Percentiles rank a stretch among this genome's conserved stretches.
phyloP scores from a whole-genome alignment of 2,888 invertebrate species.

The Apodemia hepburni region DNA sequence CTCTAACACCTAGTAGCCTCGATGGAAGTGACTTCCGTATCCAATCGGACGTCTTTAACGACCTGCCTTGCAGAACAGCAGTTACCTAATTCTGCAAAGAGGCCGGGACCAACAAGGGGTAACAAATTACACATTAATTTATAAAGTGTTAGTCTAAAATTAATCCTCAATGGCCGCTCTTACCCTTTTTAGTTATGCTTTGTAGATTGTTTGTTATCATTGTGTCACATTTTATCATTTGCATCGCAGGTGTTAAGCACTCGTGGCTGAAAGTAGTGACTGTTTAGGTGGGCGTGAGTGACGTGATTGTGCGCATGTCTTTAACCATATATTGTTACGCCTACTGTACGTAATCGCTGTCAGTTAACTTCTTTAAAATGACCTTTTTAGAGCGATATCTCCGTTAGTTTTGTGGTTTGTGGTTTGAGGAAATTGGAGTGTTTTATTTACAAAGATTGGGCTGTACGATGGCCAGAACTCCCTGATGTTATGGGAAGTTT shows the following conservation, averaged over 20 bases:
- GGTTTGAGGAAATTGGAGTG: not conserved
- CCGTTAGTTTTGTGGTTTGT: not conserved
- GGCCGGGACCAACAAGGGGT: too few relatives aligned
- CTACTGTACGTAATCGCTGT: not conserved
- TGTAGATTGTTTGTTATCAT: too few relatives aligned
- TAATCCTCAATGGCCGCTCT: too few relatives aligned
- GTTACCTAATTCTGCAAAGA: too few relatives aligned
- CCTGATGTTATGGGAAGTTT: too few relatives aligned
- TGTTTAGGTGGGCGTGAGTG: constrained; percentile 4
- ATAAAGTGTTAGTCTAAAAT: too few relatives aligned
- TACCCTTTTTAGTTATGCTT: too few relatives aligned
- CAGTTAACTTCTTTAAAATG: not conserved
- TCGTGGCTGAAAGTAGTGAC: not conserved
- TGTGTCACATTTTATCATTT: constrained; percentile 1
- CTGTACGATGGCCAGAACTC: not conserved
- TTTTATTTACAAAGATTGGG: not conserved
- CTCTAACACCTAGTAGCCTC: too few relatives aligned
- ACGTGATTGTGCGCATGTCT: not conserved
- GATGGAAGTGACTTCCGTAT: too few relatives aligned
- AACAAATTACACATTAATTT: too few relatives aligned
- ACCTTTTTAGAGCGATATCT: not conserved
- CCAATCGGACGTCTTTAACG: too few relatives aligned
- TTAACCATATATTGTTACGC: constrained; percentile 1
- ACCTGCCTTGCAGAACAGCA: too few relatives aligned
- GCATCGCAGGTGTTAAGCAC: not conserved